Evolutionary conservation across 2,888 invertebrate species (phyloP).

Genomic region (Polydrusus cervinus): DNA sequence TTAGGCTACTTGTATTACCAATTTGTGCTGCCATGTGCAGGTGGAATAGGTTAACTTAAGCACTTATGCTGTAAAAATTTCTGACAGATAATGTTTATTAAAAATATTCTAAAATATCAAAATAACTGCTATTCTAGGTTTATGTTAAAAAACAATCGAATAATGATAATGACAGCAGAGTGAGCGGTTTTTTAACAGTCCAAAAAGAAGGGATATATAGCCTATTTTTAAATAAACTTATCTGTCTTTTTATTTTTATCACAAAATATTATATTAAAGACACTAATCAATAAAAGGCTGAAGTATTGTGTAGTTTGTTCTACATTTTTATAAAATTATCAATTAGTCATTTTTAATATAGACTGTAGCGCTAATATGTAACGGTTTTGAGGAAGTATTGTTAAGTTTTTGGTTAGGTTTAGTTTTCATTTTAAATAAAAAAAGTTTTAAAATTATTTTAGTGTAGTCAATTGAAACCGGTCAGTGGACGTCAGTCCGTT

Average conservation of each 20-base stretch:
- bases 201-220: background rate
- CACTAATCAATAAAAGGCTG: constrained; percentile 22
- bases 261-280: background rate
- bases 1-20: background rate
- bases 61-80: background rate
- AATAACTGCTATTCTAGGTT: too few relatives aligned
- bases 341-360: constrained; percentile 22
- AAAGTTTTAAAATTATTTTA: background rate
- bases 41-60: constrained; percentile 12
- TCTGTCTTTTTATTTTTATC: background rate
- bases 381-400: constrained; percentile 10
- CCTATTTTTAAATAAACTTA: background rate
- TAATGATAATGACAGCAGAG: too few relatives aligned
- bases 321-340: constrained; percentile 25
- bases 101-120: background rate
- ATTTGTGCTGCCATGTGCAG: too few relatives aligned
- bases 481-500: too few relatives aligned
- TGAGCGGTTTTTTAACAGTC: background rate
- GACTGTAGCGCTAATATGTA: background rate
- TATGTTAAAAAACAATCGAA: too few relatives aligned
- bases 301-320: constrained; percentile 19
- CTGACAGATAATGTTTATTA: background rate
- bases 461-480: background rate
- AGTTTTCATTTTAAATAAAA: constrained; percentile 26
- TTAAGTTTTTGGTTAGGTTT: constrained; percentile 27